Evolutionary conservation across 1,140 invertebrate genomes (phyloP).

Genomic region (Danaus melanippus): DNA sequence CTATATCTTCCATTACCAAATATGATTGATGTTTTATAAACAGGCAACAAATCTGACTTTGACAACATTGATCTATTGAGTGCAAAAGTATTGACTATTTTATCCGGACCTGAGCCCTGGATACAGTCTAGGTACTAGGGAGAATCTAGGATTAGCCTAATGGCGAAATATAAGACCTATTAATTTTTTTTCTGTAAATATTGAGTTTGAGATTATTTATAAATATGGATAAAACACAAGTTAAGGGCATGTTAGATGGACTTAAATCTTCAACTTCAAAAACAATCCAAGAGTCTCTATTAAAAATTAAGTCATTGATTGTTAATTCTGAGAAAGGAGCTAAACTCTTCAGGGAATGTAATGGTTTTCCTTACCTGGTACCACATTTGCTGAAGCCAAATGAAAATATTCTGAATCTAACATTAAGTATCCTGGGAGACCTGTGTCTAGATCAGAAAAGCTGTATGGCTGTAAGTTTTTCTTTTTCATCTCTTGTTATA

Average conservation of each 20-base stretch:
- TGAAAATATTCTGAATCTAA: slow-evolving; percentile 69
- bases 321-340: slow-evolving; percentile 53
- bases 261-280: slow-evolving; percentile 57
- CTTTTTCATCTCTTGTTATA: slow-evolving; percentile 1
- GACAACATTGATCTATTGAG: slow-evolving; percentile 8
- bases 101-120: slow-evolving; percentile 1
- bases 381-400: slow-evolving; percentile 67
- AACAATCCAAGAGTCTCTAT: slow-evolving; percentile 51
- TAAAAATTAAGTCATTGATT: slow-evolving; percentile 58
- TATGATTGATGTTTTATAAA: neutral
- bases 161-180: slow-evolving; percentile 2
- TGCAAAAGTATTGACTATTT: slow-evolving; percentile 8
- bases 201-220: slow-evolving; percentile 5
- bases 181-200: neutral
- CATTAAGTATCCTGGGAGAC: slow-evolving; percentile 74
- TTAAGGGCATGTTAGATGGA: slow-evolving; percentile 50
- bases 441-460: slow-evolving; percentile 70
- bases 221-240: slow-evolving; percentile 58
- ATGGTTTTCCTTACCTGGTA: slow-evolving; percentile 56
- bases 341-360: slow-evolving; percentile 57
- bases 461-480: slow-evolving; percentile 42
- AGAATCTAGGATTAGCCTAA: too few relatives aligned
- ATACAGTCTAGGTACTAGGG: neutral
- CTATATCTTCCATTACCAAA: too few relatives aligned
- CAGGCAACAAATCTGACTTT: slow-evolving; percentile 10